Percentiles rank a stretch among this genome's conserved stretches.
Conservation (phyloP, 2,888 invertebrate species). For the Marasmarcha lunaedactyla region DNA sequence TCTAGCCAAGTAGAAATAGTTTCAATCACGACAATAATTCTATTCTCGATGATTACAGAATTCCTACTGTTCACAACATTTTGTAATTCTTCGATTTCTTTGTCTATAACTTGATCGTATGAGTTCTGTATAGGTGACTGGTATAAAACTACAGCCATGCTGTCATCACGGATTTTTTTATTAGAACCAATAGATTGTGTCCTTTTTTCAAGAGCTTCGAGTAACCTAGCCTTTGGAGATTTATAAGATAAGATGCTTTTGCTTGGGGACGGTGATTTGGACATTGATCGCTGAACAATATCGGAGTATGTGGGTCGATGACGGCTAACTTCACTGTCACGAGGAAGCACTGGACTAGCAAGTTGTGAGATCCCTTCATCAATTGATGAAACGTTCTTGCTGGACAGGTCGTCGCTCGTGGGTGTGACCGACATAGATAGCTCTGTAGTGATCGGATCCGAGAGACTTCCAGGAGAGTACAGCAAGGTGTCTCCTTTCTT, state of each 20-base stretch:
- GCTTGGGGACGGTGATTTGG: conserved; percentile 59
- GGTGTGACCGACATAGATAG: conserved; percentile 53
- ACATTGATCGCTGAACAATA: conserved; percentile 58
- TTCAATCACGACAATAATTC: conserved; percentile 80
- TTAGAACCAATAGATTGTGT: conserved; percentile 39
- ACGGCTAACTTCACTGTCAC: conserved; percentile 11
- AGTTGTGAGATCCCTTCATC: conserved; percentile 61
- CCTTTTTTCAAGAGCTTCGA: conserved; percentile 48
- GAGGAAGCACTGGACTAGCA: conserved; percentile 24
- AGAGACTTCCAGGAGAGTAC: conserved; percentile 56
- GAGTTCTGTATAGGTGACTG: conserved; percentile 56
- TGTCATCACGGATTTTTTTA: conserved; percentile 26
- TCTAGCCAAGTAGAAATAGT: conserved; percentile 87
- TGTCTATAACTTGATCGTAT: conserved; percentile 66
- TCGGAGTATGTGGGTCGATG: conserved; percentile 56
- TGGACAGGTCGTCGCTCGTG: conserved; percentile 53
- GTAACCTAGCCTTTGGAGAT: conserved; percentile 42
- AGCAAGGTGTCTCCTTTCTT: conserved; percentile 46
- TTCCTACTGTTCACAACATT: conserved; percentile 72
- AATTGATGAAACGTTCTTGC: conserved; percentile 47
- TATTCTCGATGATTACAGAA: conserved; percentile 73
- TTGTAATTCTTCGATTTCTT: conserved; percentile 69
- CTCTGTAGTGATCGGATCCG: conserved; percentile 61
- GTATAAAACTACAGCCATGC: conserved; percentile 40
- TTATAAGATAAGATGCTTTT: conserved; percentile 34